These are phyloP conservation scores for Xenotilapia caudafasciata DNA, from an alignment of 2,113 vertebrate genomes.

Conservation along the genomic window DNA sequence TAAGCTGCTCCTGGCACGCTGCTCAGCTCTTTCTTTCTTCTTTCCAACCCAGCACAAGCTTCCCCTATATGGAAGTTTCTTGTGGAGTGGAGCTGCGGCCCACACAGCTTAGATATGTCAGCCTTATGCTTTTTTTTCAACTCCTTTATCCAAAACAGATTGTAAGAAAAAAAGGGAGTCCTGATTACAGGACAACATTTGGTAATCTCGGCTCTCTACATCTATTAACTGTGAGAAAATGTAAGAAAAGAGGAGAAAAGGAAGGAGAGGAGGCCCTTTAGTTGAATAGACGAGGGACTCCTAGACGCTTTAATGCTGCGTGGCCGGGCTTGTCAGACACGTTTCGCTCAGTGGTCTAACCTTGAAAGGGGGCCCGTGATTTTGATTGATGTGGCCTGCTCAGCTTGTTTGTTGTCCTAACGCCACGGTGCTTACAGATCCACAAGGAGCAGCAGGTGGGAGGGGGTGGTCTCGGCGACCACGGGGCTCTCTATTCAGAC, in stretches of 20 bases:
- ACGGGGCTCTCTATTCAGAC: slow-evolving; percentile 23
- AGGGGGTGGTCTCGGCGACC: background rate
- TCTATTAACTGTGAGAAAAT: slow-evolving; percentile 28
- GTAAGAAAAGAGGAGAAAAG: background rate
- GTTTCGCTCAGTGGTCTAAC: slow-evolving; percentile 51
- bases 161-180: slow-evolving; percentile 13
- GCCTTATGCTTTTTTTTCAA: slow-evolving; percentile 3
- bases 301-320: slow-evolving; percentile 23
- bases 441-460: background rate
- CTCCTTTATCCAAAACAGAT: slow-evolving; percentile 42
- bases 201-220: slow-evolving; percentile 27
- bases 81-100: slow-evolving; percentile 7
- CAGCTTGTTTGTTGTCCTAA: slow-evolving; percentile 47
- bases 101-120: slow-evolving; percentile 38
- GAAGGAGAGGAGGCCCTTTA: background rate
- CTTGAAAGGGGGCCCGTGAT: slow-evolving; percentile 45
- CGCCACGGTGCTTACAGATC: slow-evolving; percentile 8
- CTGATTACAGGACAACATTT: slow-evolving; percentile 44
- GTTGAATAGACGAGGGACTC: slow-evolving; percentile 46
- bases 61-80: slow-evolving; percentile 53
- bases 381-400: slow-evolving; percentile 62
- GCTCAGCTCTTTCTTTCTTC: background rate
- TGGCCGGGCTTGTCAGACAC: slow-evolving; percentile 55
- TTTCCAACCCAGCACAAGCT: slow-evolving; percentile 4
- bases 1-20: slow-evolving; percentile 47